These are phyloP conservation scores for Paelopatides confundens DNA, from an alignment of 53 echinoderm and acorn worm genomes.

Conservation along the genomic window DNA sequence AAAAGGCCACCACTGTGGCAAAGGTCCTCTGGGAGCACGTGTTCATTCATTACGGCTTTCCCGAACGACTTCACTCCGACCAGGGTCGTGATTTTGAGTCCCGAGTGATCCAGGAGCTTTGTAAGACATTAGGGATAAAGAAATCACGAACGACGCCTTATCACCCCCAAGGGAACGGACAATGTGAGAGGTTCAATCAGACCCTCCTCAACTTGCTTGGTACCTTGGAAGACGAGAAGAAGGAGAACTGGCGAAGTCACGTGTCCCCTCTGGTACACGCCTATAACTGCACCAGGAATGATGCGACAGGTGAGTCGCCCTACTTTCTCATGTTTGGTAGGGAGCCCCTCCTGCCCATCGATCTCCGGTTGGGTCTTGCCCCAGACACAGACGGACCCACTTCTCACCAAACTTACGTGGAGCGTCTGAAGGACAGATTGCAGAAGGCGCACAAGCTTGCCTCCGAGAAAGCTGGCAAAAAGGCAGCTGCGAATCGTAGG, in stretches of 20 bases:
- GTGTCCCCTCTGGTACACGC: slow-evolving; percentile 66
- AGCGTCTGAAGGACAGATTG: slow-evolving; percentile 29
- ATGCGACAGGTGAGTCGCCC: slow-evolving; percentile 68
- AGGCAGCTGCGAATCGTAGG: slow-evolving; percentile 3
- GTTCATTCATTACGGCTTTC: slow-evolving; percentile 51
- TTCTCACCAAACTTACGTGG: slow-evolving; percentile 50
- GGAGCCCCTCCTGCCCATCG: slow-evolving; percentile 66
- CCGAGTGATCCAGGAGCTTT: slow-evolving; percentile 58
- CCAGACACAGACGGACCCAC: neutral
- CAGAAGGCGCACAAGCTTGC: slow-evolving; percentile 57
- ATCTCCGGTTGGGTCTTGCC: slow-evolving; percentile 55
- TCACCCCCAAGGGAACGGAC: slow-evolving; percentile 73
- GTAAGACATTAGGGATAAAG: slow-evolving; percentile 40
- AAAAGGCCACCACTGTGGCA: slow-evolving; percentile 35
- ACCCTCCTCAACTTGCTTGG: slow-evolving; percentile 71
- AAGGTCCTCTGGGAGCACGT: slow-evolving; percentile 26
- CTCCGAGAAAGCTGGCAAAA: slow-evolving; percentile 36
- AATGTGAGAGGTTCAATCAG: slow-evolving; percentile 71
- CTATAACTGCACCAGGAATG: slow-evolving; percentile 68
- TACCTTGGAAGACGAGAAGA: slow-evolving; percentile 71
- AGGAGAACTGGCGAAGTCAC: slow-evolving; percentile 59
- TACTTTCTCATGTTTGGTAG: slow-evolving; percentile 73
- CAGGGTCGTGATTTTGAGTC: slow-evolving; percentile 69
- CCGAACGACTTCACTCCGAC: slow-evolving; percentile 57
- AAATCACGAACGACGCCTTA: slow-evolving; percentile 71